phyloP scores from a whole-genome alignment of 2,888 invertebrate genomes.

The Julus scandinavius region DNA sequence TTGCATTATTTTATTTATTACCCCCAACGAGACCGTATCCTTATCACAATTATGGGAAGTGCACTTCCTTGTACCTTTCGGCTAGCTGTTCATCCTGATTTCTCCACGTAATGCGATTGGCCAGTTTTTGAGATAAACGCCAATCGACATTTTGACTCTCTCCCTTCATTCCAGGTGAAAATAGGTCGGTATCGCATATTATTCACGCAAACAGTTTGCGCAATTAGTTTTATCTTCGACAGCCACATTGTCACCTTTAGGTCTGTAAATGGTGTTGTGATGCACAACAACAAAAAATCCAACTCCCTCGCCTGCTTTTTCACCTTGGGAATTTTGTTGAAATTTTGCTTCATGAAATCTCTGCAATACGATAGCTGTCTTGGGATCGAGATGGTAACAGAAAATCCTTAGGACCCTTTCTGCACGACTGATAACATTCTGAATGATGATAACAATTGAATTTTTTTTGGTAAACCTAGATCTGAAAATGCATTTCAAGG shows the following conservation, averaged over 20 bases:
- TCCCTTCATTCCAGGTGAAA: constrained; percentile 10
- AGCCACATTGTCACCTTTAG: neutral
- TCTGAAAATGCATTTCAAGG: neutral
- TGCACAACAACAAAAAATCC: neutral
- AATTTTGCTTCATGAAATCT: neutral
- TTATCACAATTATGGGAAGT: constrained; percentile 49
- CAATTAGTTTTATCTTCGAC: constrained; percentile 11
- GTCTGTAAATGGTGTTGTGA: neutral
- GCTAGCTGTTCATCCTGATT: constrained; percentile 18
- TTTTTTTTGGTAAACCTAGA: neutral
- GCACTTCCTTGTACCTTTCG: constrained; percentile 45
- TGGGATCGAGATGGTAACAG: neutral
- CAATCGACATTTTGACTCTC: constrained; percentile 1
- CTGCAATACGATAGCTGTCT: neutral
- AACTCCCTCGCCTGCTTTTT: neutral
- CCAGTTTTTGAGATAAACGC: constrained; percentile 18
- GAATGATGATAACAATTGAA: constrained; percentile 3
- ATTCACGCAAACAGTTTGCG: neutral
- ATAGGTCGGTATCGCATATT: neutral
- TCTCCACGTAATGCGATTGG: constrained; percentile 11
- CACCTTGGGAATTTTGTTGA: neutral
- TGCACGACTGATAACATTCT: neutral
- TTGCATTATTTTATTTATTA: constrained; percentile 11
- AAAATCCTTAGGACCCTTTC: neutral
- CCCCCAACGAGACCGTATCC: neutral